Evolutionary conservation across 1,140 invertebrate species (phyloP).

Genomic region (Hylaeus anthracinus): DNA sequence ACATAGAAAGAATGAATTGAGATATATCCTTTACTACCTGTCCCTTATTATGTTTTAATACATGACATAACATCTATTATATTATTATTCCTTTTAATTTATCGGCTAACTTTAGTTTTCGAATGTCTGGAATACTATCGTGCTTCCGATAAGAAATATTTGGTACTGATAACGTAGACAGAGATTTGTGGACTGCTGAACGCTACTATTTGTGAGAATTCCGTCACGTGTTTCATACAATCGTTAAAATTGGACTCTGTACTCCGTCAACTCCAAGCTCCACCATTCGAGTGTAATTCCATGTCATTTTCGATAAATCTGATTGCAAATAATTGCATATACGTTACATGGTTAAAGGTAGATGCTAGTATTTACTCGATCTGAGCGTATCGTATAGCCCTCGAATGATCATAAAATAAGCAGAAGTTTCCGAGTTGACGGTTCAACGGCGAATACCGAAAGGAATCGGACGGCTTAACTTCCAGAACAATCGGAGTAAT

Average conservation of each 20-base stretch:
- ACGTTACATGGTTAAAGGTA: not conserved
- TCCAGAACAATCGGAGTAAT: not conserved
- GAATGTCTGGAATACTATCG: not conserved
- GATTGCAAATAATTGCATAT: not conserved
- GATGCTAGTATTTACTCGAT: not conserved
- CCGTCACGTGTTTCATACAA: not conserved
- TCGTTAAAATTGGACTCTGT: not conserved
- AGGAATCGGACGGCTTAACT: no score
- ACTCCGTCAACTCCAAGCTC: not conserved
- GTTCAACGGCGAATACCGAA: no score
- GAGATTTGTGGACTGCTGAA: not conserved
- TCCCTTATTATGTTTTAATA: not conserved
- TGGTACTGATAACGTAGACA: not conserved
- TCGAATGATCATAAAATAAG: not conserved
- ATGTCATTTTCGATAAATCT: not conserved
- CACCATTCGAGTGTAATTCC: not conserved
- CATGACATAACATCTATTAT: not conserved
- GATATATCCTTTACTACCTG: constrained; percentile 15
- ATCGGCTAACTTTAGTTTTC: not conserved
- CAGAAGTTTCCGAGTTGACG: not conserved
- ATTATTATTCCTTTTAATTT: not conserved
- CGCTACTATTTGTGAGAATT: not conserved
- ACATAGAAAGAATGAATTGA: constrained; percentile 14
- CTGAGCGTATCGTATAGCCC: no score
- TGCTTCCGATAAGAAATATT: constrained; percentile 12